Conservation (phyloP, 2,888 invertebrate species). For the Pherbina coryleti region DNA sequence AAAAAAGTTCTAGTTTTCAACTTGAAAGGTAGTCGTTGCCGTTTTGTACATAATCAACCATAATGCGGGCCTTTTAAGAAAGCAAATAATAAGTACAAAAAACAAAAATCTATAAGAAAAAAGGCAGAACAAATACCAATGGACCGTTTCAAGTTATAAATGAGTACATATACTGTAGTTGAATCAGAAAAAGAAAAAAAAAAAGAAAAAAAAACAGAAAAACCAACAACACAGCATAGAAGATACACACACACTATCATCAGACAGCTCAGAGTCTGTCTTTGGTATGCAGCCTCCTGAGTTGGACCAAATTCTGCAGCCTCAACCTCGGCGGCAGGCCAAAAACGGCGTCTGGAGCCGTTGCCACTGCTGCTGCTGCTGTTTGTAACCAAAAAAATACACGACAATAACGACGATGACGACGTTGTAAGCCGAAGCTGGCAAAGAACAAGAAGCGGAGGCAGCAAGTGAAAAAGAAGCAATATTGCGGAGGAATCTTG, state of each 20-base stretch:
- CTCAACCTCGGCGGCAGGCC: constrained; percentile 4
- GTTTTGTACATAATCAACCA: no score
- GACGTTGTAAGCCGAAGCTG: constrained; percentile 16
- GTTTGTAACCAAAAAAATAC: neutral
- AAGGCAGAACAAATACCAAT: neutral
- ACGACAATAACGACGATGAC: neutral
- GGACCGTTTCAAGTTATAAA: constrained; percentile 15
- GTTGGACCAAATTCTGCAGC: constrained; percentile 25
- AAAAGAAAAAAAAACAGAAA: no score
- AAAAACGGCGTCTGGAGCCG: constrained; percentile 5
- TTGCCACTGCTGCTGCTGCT: constrained; percentile 1
- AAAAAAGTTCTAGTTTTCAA: no score
- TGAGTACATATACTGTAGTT: neutral
- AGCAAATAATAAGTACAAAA: neutral
- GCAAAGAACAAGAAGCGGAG: neutral
- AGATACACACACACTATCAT: neutral
- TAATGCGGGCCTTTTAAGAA: neutral
- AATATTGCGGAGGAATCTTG: constrained; percentile 4
- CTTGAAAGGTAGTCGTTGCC: no score
- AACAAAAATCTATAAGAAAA: neutral
- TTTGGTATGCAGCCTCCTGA: constrained; percentile 7
- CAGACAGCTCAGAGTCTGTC: neutral
- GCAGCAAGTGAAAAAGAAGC: neutral
- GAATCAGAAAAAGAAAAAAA: neutral
- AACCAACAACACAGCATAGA: neutral